These are phyloP conservation scores for Onthophagus sagittarius DNA, from an alignment of 2,888 invertebrate species.

Conservation along the genomic window DNA sequence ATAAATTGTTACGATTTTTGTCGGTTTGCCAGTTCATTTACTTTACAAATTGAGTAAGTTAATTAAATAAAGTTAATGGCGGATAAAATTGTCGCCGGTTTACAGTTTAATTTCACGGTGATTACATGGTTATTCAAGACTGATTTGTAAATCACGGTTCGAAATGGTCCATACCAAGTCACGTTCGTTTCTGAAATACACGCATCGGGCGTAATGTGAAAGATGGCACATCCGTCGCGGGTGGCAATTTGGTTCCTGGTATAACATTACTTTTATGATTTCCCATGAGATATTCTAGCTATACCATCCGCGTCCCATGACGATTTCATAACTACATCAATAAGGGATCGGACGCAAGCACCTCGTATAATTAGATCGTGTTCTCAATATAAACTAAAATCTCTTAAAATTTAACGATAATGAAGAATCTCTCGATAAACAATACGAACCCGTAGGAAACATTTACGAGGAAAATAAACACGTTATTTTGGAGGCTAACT, in stretches of 20 bases:
- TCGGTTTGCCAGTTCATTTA: not conserved
- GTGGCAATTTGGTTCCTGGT: not conserved
- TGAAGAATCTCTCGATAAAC: not conserved
- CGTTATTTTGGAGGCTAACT: not conserved
- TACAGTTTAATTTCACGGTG: not conserved
- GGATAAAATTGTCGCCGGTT: not conserved
- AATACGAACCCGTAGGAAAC: not conserved
- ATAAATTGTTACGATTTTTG: not conserved
- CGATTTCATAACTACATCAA: not conserved
- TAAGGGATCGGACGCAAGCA: not conserved
- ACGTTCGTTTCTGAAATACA: not conserved
- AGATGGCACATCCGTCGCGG: not conserved
- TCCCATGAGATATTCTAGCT: not conserved
- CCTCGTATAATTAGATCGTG: not conserved
- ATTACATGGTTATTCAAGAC: not conserved
- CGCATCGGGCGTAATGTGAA: not conserved
- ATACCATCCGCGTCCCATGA: not conserved
- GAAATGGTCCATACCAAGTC: not conserved
- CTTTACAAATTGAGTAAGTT: not conserved
- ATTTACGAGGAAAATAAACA: not conserved
- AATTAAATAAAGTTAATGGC: not conserved
- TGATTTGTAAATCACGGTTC: too few species aligned
- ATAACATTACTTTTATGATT: not conserved
- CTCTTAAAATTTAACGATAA: not conserved
- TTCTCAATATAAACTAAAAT: not conserved